These are phyloP conservation scores for Caenorhabditis inopinata DNA, from an alignment of 1,140 invertebrate genomes.

Conservation along the genomic window DNA sequence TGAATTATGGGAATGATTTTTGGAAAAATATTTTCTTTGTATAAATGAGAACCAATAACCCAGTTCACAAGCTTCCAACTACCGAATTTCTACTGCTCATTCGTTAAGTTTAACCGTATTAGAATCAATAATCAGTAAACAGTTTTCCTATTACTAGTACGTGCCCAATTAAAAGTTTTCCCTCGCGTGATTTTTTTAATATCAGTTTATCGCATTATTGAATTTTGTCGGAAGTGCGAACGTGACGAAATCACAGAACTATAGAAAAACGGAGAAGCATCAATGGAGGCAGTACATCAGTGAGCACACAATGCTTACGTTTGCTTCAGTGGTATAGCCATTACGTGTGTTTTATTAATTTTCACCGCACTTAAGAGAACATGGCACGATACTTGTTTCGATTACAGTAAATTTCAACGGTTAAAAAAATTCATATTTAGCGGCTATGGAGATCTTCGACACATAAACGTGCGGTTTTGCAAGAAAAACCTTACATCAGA, in stretches of 20 bases:
- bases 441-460: constrained; percentile 5
- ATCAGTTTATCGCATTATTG: constrained; percentile 1
- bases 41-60: no score
- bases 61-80: no score
- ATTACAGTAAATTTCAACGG: no score
- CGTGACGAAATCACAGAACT: background rate
- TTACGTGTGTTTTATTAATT: constrained; percentile 14
- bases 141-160: background rate
- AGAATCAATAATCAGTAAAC: background rate
- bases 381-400: no score
- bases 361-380: no score
- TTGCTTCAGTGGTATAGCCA: background rate
- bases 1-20: no score
- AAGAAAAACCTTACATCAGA: background rate
- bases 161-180: constrained; percentile 13
- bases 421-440: no score
- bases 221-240: background rate
- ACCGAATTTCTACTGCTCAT: no score
- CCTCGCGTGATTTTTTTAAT: background rate
- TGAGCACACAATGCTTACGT: background rate
- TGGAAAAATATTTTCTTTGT: no score
- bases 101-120: no score
- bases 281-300: background rate
- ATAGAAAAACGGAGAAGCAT: background rate
- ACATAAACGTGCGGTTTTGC: constrained; percentile 21